Evolutionary conservation across 2,888 invertebrate genomes (phyloP).

Genomic region (Agonum fuliginosum): DNA sequence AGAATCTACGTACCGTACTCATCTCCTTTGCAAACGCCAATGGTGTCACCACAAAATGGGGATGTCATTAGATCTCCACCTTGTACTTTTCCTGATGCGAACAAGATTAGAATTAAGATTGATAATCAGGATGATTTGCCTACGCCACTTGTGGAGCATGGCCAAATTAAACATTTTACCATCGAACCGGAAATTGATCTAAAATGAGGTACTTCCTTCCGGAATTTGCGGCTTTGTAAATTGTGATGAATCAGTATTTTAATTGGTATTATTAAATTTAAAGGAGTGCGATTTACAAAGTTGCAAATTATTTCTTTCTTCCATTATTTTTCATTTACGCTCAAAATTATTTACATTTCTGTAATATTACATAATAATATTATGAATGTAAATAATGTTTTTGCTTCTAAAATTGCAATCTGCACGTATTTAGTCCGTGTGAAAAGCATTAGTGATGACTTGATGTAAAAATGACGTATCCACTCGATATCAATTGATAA

Average conservation of each 20-base stretch:
- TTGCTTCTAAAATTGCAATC: conserved; percentile 1
- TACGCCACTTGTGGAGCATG: conserved; percentile 79
- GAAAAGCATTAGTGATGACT: conserved; percentile 1
- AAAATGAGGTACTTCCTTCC: conserved; percentile 63
- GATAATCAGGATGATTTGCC: conserved; percentile 81
- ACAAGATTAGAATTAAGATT: conserved; percentile 84
- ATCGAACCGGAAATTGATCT: conserved; percentile 70
- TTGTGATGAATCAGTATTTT: conserved; percentile 1
- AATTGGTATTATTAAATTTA: not conserved
- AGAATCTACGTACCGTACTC: conserved; percentile 88
- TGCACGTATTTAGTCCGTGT: conserved; percentile 2
- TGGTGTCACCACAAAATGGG: conserved; percentile 75
- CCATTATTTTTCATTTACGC: not conserved
- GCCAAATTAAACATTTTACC: conserved; percentile 72
- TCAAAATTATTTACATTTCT: not conserved
- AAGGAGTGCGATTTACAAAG: not conserved
- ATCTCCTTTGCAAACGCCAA: conserved; percentile 75
- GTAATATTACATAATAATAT: not conserved
- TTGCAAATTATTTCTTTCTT: not conserved
- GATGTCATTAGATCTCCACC: conserved; percentile 73
- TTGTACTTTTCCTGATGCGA: conserved; percentile 78
- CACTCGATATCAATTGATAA: conserved; percentile 24
- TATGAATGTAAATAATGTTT: not conserved
- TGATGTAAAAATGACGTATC: conserved; percentile 29
- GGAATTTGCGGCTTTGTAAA: not conserved